A percentile compares a stretch with the other conserved stretches of the same genome.
Evolutionary conservation across 2,797 vertebrate species (phyloP).

Genomic region (Mionectes olivaceus): DNA sequence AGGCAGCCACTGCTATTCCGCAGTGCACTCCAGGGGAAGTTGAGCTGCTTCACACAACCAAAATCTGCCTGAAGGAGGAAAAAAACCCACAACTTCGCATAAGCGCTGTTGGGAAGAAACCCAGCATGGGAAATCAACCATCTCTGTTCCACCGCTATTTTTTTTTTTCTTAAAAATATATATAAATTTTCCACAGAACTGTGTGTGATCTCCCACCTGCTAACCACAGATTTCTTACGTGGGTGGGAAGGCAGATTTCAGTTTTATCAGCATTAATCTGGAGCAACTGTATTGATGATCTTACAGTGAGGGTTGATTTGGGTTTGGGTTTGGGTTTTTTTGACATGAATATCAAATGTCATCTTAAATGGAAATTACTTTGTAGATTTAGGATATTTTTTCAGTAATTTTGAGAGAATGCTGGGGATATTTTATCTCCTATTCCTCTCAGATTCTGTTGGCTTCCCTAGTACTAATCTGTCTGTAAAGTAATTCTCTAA

Average conservation of each 20-base stretch:
- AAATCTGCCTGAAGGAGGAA: background rate
- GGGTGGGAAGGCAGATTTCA: conserved; percentile 41
- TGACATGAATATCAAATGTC: background rate
- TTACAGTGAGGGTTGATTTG: background rate
- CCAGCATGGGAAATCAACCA: background rate
- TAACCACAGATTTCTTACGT: conserved; percentile 36
- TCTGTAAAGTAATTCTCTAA: background rate
- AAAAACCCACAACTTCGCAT: background rate
- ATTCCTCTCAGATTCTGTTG: background rate
- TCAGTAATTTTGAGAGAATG: background rate
- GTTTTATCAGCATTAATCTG: conserved; percentile 32
- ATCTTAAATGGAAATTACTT: background rate
- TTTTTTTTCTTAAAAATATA: background rate
- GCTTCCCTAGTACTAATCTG: background rate
- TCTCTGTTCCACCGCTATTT: background rate
- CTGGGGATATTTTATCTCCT: background rate
- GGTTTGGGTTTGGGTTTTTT: background rate
- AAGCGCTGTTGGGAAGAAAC: conserved; percentile 22
- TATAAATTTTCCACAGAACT: background rate
- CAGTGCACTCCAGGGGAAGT: background rate
- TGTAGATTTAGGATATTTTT: background rate
- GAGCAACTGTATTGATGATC: conserved; percentile 8
- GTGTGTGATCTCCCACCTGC: conserved; percentile 45
- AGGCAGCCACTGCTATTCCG: background rate
- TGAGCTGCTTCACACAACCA: background rate